These are phyloP conservation scores for Amitus sp. DNA, from an alignment of 2,888 invertebrate species.

Conservation along the genomic window DNA sequence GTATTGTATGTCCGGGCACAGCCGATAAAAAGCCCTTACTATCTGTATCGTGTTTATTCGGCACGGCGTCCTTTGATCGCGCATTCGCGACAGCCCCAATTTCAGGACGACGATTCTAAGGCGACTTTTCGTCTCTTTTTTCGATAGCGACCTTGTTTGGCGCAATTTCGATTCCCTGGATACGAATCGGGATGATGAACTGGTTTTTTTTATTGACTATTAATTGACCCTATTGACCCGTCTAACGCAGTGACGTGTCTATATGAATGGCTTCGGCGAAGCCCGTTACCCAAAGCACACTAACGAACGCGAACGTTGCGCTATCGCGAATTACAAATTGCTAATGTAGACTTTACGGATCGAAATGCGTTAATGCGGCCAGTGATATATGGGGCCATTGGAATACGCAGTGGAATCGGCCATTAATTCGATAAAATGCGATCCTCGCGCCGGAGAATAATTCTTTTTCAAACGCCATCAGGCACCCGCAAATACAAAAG, in stretches of 20 bases:
- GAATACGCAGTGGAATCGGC: slow-evolving; percentile 23
- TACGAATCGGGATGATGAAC: slow-evolving; percentile 1
- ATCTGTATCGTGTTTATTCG: slow-evolving; percentile 1
- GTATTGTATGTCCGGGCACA: slow-evolving; percentile 28
- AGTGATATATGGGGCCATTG: slow-evolving; percentile 23
- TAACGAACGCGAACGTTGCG: slow-evolving; percentile 5
- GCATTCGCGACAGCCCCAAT: background rate
- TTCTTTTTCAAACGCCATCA: background rate
- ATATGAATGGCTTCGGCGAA: slow-evolving; percentile 18
- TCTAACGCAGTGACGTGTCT: slow-evolving; percentile 13
- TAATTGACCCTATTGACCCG: slow-evolving; percentile 18
- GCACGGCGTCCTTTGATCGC: background rate
- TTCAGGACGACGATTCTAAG: background rate
- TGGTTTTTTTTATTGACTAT: slow-evolving; percentile 13
- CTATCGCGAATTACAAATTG: slow-evolving; percentile 34
- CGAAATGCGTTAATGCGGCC: slow-evolving; percentile 26
- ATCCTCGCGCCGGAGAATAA: slow-evolving; percentile 8
- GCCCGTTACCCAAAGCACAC: slow-evolving; percentile 15
- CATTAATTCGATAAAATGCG: slow-evolving; percentile 29
- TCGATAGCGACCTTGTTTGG: too few relatives aligned
- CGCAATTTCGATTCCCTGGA: too few relatives aligned
- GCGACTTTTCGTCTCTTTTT: background rate
- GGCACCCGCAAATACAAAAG: background rate
- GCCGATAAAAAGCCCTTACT: slow-evolving; percentile 10
- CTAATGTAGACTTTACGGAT: slow-evolving; percentile 34